Evolutionary conservation across 2,888 invertebrate species (phyloP).

Genomic region (Exocentrus adspersus): DNA sequence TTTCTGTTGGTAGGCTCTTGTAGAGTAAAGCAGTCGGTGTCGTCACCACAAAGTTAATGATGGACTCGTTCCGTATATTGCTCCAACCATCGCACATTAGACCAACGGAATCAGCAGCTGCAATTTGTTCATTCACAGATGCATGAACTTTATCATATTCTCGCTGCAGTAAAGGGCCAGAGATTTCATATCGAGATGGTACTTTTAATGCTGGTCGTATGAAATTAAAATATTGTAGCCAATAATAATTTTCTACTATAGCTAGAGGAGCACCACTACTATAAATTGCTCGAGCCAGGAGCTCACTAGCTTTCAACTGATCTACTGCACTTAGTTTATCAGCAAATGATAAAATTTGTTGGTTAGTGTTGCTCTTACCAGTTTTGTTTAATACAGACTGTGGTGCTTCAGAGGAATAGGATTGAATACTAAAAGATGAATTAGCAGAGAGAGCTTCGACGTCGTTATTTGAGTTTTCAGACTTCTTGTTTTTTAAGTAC

Average conservation of each 20-base stretch:
- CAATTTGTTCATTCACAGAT: constrained; percentile 18
- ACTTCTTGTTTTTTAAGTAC: too few relatives aligned
- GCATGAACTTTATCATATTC: constrained; percentile 14
- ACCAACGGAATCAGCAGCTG: constrained; percentile 11
- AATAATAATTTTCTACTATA: constrained; percentile 20
- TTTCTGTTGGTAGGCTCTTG: constrained; percentile 14
- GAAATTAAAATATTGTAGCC: constrained; percentile 10
- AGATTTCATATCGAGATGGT: constrained; percentile 12
- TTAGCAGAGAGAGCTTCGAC: too few relatives aligned
- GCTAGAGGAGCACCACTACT: not conserved
- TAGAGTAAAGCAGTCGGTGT: constrained; percentile 2
- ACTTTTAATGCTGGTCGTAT: not conserved
- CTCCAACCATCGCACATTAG: constrained; percentile 23
- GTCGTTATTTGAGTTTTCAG: too few relatives aligned
- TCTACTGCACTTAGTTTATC: constrained; percentile 21
- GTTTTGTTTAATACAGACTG: too few relatives aligned
- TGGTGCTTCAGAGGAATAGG: too few relatives aligned
- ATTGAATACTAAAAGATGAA: too few relatives aligned
- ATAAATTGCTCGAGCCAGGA: constrained; percentile 12
- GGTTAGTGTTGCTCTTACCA: not conserved
- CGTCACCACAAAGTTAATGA: constrained; percentile 18
- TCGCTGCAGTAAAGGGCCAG: constrained; percentile 11
- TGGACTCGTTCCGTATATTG: constrained; percentile 14
- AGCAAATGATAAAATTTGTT: not conserved
- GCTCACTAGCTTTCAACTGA: constrained; percentile 14